Conservation (phyloP, 1,140 invertebrate species). For the Dysdera silvatica region DNA sequence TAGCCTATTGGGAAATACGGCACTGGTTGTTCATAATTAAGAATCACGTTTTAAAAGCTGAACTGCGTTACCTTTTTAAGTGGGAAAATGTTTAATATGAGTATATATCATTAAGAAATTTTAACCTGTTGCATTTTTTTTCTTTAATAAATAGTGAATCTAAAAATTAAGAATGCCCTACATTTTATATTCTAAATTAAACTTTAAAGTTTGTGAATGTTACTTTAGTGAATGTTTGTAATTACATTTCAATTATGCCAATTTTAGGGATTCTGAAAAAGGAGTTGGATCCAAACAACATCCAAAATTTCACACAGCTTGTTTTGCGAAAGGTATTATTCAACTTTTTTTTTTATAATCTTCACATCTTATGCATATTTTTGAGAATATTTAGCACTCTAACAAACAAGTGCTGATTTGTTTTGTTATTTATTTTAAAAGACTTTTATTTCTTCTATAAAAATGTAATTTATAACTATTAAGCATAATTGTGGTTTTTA, state of each 20-base stretch:
- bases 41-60: too few relatives aligned
- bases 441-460: not conserved
- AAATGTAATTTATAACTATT: too few relatives aligned
- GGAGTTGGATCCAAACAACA: constrained; percentile 56
- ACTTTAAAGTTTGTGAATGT: not conserved
- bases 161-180: not conserved
- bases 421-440: not conserved
- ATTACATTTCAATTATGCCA: not conserved
- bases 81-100: too few relatives aligned
- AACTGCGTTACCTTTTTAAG: too few relatives aligned
- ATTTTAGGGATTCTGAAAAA: constrained; percentile 53
- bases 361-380: not conserved
- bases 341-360: not conserved
- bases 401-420: not conserved
- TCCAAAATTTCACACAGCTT: constrained; percentile 69
- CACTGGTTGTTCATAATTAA: too few relatives aligned
- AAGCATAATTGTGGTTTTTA: not conserved
- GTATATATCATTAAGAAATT: constrained; percentile 60
- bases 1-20: too few relatives aligned
- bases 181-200: too few relatives aligned
- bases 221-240: not conserved
- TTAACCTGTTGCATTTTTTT: constrained; percentile 55
- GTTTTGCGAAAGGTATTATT: constrained; percentile 56
- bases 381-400: too few relatives aligned
- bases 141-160: not conserved